Evolutionary conservation across 2,888 invertebrate species (phyloP), one percentile per base, ranked within the genome.

Genomic region (Dascillus cervinus): DNA sequence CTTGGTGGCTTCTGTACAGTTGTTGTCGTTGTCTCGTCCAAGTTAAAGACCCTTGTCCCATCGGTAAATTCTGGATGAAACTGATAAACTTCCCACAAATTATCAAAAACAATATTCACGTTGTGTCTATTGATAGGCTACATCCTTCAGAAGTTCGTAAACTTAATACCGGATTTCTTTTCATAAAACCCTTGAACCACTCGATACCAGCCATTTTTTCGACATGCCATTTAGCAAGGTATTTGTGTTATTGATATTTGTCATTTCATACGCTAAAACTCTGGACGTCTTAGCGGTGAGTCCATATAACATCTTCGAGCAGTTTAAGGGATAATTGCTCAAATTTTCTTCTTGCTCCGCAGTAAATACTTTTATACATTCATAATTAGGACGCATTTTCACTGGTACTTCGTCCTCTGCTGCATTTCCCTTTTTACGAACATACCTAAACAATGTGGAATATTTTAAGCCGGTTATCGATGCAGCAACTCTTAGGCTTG

Each of bases 11-110:
- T 25, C 24, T 44, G 44, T 8, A 49, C 49, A 24, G 46, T 50
- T 13, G 27, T 32, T n/a, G 46, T 39, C 8, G 35, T 41, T 8
- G 49, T 49, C 33, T 49, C 47, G 22, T 52, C 47, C 11, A 46
- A 13, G 33, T 51, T 47, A 27, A 32, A 51, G 15, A 51, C 41
- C 29, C 41, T 11, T n/a, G 22, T 26, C 8, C 24, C 34, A 23
- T 47, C 26, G 15, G 20, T 22, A 25, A 42, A 33, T 19, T 37
- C 30, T 13, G 39, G 35, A 33, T 26, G 21, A 29, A 27, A 32
- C 26, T 39, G 33, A 20, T 39, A 29, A 29, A 50, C 37, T 22
- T 34, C 19, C 11, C 12, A 17, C 26, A 28, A 33, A 23, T 33
- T 33, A n/a, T 9, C 12, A 23, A 34, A 43, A 41, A 50, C 49